Evolutionary conservation across 2,888 invertebrate genomes (phyloP), one percentile per base, ranked within the genome.

Genomic region (Vannuccia rotundouncinata): DNA sequence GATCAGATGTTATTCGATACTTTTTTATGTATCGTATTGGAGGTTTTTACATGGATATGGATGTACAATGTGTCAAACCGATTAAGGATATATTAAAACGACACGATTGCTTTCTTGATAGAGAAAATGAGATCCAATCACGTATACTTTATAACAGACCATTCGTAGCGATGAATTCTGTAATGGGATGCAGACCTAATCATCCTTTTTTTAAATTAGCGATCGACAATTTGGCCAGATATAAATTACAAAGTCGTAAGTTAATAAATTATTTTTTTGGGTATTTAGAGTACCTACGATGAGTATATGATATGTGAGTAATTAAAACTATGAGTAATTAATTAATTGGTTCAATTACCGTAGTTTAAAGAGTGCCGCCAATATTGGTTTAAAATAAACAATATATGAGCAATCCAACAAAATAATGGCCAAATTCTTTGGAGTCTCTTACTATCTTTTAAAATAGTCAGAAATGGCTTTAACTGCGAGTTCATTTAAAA

Each of bases 31-130:
- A 75, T 28, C 29, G 29, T 28, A 31, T 31, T 1, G 75, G 75
- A 10, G 75, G 75, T 17, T 31, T 75, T 29, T 75, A 75, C 75
- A 75, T 75, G 75, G 75, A 75, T 31, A 31, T 75, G 75, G 75
- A 75, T n/a, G 75, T 75, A 2, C 27, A 75, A 29, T 75, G 75
- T 75, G 2, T 75, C 17, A 75, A 31, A 22, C 75, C 75, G 29
- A 31, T 75, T 22, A 13, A n/a, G 27, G 25, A 2, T 22, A 2
- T 31, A 17, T 2, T 75, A 1, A 29, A 75, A 1, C 13, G 27
- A 27, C 5, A 75, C 27, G 30, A 28, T 2, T 75, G 75, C 28
- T 31, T 75, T 22, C 29, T 75, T 2, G 75, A 75, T 27, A 29
- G 75, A 28, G 75, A 75, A 28, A 75, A 29, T 5, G 75, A 75